Conservation (phyloP, 2,888 invertebrate species). For the Timema podura region DNA sequence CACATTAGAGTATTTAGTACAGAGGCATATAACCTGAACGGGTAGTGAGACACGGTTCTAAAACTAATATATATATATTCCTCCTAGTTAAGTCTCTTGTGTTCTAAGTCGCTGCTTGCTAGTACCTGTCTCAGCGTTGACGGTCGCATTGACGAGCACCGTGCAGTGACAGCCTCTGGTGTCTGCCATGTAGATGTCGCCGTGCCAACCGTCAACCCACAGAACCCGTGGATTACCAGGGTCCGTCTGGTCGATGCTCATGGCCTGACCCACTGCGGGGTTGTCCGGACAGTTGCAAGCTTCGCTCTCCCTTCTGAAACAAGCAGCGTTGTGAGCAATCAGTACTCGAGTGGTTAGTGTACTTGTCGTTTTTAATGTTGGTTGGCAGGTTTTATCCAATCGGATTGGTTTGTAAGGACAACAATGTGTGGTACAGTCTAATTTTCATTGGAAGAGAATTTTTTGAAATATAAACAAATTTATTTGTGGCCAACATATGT, state of each 20-base stretch:
- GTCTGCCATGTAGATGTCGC: constrained; percentile 60
- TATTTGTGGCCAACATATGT: no score
- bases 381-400: no score
- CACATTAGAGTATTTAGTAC: no score
- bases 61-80: neutral
- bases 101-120: neutral
- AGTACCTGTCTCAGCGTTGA: constrained; percentile 26
- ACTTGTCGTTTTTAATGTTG: no score
- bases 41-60: no score
- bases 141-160: constrained; percentile 52
- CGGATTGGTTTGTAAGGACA: no score
- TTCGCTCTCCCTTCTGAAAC: constrained; percentile 14
- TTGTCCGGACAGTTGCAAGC: constrained; percentile 63
- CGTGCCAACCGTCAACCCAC: constrained; percentile 60
- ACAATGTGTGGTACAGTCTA: no score
- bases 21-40: no score
- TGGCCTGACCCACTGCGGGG: constrained; percentile 57
- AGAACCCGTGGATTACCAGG: constrained; percentile 53
- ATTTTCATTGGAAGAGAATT: no score
- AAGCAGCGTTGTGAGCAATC: neutral
- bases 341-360: no score
- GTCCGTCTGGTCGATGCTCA: constrained; percentile 65
- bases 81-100: neutral
- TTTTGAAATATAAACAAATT: no score
- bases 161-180: constrained; percentile 63